Percentiles rank a stretch among this genome's conserved stretches.
Evolutionary conservation across 1,140 invertebrate genomes (phyloP).

Genomic region (Tetraneura akinire): DNA sequence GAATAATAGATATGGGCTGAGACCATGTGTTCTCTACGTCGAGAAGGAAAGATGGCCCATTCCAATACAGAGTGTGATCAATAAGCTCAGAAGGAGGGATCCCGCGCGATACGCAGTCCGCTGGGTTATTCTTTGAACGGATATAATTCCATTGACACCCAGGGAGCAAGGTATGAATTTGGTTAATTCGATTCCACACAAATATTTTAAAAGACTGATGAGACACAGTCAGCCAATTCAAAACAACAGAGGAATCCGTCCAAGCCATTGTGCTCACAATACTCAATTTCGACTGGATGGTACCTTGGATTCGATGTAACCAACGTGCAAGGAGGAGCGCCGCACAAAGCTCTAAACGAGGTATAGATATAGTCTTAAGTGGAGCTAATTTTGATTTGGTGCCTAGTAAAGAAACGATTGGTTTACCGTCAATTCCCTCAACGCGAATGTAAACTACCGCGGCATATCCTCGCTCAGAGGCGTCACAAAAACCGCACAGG

Average conservation of each 20-base stretch:
- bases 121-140: constrained; percentile 57
- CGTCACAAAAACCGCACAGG: constrained; percentile 56
- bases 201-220: constrained; percentile 52
- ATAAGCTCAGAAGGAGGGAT: not conserved
- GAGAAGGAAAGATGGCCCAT: not conserved
- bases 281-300: constrained; percentile 24
- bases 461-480: constrained; percentile 56
- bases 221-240: constrained; percentile 55
- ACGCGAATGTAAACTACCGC: constrained; percentile 55
- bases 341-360: constrained; percentile 58
- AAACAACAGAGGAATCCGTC: too few species aligned
- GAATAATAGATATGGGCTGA: too few species aligned
- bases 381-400: constrained; percentile 56
- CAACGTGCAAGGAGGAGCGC: constrained; percentile 56
- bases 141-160: constrained; percentile 47
- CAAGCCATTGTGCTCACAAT: too few species aligned
- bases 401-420: not conserved
- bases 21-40: not conserved
- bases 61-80: not conserved
- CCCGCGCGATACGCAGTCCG: constrained; percentile 51
- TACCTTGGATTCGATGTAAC: not conserved
- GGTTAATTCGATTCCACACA: constrained; percentile 31
- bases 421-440: not conserved
- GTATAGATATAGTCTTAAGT: constrained; percentile 56
- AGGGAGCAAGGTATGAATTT: not conserved